Conservation (phyloP, 2,113 vertebrate genomes). For the Notiomystis cincta region DNA sequence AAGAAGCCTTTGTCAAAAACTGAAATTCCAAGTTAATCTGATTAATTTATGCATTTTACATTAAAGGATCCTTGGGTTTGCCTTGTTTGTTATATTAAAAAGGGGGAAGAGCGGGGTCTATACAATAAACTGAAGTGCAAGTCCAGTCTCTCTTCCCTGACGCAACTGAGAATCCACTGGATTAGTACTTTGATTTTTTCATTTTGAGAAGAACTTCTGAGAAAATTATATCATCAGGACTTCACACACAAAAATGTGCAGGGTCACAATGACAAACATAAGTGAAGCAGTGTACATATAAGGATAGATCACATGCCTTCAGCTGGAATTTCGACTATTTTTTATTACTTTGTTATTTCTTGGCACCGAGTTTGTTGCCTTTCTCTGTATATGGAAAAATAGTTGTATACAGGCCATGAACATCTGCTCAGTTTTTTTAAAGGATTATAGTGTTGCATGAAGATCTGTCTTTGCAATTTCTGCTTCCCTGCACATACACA, state of each 20-base stretch:
- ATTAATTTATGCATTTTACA: conserved; percentile 18
- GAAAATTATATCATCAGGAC: neutral
- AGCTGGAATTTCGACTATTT: neutral
- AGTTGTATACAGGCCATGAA: neutral
- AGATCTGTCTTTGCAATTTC: neutral
- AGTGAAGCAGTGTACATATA: neutral
- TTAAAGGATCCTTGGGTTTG: neutral
- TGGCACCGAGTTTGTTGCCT: neutral
- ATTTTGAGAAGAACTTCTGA: neutral
- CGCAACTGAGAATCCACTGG: neutral
- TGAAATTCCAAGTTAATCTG: conserved; percentile 20
- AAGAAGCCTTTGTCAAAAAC: conserved; percentile 10
- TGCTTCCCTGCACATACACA: neutral
- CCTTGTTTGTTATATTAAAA: neutral
- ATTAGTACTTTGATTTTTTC: neutral
- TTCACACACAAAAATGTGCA: neutral
- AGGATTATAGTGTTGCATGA: neutral
- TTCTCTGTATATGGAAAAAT: neutral
- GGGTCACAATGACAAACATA: neutral
- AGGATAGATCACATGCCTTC: neutral
- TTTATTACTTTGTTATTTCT: neutral
- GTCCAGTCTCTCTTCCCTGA: neutral
- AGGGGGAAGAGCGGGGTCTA: neutral
- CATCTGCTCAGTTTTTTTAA: neutral
- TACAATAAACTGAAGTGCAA: neutral